Conservation (phyloP, 2,797 vertebrate genomes). For the Acanthurus tractus region DNA sequence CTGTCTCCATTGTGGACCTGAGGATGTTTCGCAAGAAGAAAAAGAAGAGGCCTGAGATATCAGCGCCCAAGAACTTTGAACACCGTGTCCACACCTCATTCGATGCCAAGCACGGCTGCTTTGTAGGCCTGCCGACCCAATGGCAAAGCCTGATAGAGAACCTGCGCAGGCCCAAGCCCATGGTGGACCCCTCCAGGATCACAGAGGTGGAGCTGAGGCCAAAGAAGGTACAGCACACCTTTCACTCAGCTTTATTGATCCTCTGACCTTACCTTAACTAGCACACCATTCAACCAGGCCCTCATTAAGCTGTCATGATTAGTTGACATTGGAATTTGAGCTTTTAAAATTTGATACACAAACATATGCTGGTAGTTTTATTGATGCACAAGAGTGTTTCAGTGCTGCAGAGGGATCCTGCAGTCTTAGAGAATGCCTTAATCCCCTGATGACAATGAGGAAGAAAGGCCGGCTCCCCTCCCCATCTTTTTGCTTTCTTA, state of each 20-base stretch:
- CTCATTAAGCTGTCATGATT: constrained; percentile 2
- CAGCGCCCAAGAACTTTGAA: constrained; percentile 96
- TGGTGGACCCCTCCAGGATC: constrained; percentile 97
- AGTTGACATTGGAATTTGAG: not conserved
- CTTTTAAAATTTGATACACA: constrained; percentile 15
- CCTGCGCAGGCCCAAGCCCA: constrained; percentile 93
- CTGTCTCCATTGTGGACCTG: constrained; percentile 66
- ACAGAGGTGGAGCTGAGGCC: constrained; percentile 96
- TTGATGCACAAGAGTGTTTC: constrained; percentile 29
- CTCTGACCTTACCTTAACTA: constrained; percentile 40
- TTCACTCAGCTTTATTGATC: constrained; percentile 27
- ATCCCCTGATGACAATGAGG: constrained; percentile 60
- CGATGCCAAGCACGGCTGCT: constrained; percentile 93
- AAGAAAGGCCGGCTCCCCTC: constrained; percentile 44
- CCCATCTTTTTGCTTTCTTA: constrained; percentile 73
- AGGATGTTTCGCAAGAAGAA: constrained; percentile 99
- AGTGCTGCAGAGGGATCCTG: constrained; percentile 46
- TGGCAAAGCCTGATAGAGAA: constrained; percentile 99
- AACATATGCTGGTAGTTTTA: constrained; percentile 20
- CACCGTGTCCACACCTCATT: constrained; percentile 98
- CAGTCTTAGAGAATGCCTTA: constrained; percentile 61
- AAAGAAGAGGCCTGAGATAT: constrained; percentile 99
- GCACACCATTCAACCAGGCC: not conserved
- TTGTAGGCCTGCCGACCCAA: constrained; percentile 95
- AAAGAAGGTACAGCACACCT: constrained; percentile 90